These are phyloP conservation scores for Anas platyrhynchos DNA, from an alignment of 2,113 vertebrate species.

Conservation along the genomic window DNA sequence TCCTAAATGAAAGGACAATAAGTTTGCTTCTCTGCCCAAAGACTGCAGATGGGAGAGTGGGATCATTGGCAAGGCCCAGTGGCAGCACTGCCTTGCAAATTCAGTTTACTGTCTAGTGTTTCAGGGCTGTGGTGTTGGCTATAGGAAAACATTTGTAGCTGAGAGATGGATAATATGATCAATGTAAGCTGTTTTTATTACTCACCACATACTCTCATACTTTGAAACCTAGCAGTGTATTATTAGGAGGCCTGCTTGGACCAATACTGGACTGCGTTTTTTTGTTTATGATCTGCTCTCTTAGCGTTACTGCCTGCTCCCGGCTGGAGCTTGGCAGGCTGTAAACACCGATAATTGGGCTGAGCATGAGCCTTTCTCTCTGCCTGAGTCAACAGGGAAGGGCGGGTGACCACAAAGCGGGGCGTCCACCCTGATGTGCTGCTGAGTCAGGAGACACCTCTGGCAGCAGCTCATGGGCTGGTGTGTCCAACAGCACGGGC, in stretches of 20 bases:
- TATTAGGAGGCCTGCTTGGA: neutral
- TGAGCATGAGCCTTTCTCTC: conserved; percentile 8
- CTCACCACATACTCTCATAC: neutral
- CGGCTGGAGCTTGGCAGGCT: neutral
- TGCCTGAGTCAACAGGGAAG: neutral
- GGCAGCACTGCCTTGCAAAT: neutral
- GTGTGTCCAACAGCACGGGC: neutral
- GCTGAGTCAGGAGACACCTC: conserved; percentile 56
- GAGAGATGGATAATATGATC: neutral
- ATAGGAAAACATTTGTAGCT: neutral
- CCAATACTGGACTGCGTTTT: neutral
- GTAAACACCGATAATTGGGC: neutral
- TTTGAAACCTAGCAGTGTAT: neutral
- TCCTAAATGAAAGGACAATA: neutral
- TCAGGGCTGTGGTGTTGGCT: neutral
- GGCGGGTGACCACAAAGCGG: conserved; percentile 28
- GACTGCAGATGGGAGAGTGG: neutral
- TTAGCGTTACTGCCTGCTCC: neutral
- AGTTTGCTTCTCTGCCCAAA: neutral
- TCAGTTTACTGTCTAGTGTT: neutral
- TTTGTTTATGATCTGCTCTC: conserved; percentile 13
- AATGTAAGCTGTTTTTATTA: neutral
- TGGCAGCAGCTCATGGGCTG: neutral
- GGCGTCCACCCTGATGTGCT: neutral
- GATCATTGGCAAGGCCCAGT: neutral